Percentiles rank a stretch among this genome's conserved stretches.
Conservation (phyloP, 1,140 invertebrate species). For the Zaprionus vittiger region DNA sequence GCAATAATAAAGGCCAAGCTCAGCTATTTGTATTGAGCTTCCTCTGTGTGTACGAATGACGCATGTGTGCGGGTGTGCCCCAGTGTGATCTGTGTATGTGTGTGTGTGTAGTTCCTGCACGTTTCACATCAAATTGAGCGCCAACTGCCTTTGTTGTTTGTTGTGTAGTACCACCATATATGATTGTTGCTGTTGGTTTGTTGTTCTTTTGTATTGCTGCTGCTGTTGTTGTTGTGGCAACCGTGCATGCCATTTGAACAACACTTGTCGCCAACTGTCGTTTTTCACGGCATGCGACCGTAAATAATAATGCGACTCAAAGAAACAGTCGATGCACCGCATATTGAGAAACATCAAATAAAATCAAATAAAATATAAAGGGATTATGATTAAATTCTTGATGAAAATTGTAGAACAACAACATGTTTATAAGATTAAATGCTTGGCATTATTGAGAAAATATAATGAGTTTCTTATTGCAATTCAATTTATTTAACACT, state of each 20-base stretch:
- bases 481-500: not conserved
- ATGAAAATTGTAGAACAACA: too few relatives aligned
- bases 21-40: constrained; percentile 75
- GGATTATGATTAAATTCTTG: not conserved
- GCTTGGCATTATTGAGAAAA: too few relatives aligned
- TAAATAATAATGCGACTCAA: constrained; percentile 74
- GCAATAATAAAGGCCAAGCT: constrained; percentile 57
- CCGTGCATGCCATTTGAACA: constrained; percentile 77
- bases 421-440: too few relatives aligned
- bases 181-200: constrained; percentile 28
- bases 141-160: constrained; percentile 71
- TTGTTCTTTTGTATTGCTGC: constrained; percentile 1
- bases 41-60: constrained; percentile 32
- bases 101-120: constrained; percentile 63
- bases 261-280: constrained; percentile 80
- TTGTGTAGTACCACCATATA: constrained; percentile 6
- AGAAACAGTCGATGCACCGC: constrained; percentile 52
- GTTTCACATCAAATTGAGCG: constrained; percentile 80
- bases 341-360: constrained; percentile 52
- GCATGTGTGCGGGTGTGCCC: constrained; percentile 3
- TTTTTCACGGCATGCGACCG: constrained; percentile 78
- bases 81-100: constrained; percentile 17
- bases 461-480: too few relatives aligned
- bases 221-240: constrained; percentile 73
- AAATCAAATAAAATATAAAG: not conserved